These are phyloP conservation scores for Lasioglossum figueresi DNA, from an alignment of 2,888 invertebrate species.

Conservation along the genomic window DNA sequence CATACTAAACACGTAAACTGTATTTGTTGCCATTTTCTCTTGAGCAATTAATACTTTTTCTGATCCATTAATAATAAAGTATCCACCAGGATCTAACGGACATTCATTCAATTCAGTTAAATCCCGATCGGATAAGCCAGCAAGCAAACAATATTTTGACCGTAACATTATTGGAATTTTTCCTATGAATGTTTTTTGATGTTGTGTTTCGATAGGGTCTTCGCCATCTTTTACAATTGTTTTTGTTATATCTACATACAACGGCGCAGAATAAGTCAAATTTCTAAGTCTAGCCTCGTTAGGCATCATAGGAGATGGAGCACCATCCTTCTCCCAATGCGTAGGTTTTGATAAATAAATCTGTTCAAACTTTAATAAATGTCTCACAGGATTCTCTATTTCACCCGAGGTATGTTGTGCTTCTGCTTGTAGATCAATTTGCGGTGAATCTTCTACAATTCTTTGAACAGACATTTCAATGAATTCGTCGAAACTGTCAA, in stretches of 20 bases:
- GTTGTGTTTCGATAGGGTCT: constrained; percentile 90
- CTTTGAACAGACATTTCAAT: constrained; percentile 99
- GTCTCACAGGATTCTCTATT: constrained; percentile 94
- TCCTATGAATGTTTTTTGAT: constrained; percentile 88
- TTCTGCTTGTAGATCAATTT: constrained; percentile 98
- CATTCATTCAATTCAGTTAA: constrained; percentile 99
- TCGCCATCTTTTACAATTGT: constrained; percentile 96
- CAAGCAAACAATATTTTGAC: constrained; percentile 98
- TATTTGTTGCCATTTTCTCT: constrained; percentile 99
- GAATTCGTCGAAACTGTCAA: constrained; percentile 99
- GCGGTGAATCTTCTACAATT: constrained; percentile 99
- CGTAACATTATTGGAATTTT: constrained; percentile 99
- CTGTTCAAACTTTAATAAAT: constrained; percentile 98
- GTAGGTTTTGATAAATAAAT: constrained; percentile 99
- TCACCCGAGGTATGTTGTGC: constrained; percentile 98
- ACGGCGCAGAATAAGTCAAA: constrained; percentile 98
- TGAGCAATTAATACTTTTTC: constrained; percentile 99
- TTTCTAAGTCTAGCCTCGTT: constrained; percentile 99
- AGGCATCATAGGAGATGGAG: constrained; percentile 99
- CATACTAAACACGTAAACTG: constrained; percentile 99
- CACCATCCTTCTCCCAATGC: constrained; percentile 99
- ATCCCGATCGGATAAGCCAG: constrained; percentile 98
- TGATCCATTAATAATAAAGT: constrained; percentile 99
- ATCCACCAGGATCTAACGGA: constrained; percentile 99
- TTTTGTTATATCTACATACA: constrained; percentile 99